Percentiles rank a stretch among this genome's conserved stretches.
Conservation (phyloP, 2,797 vertebrate genomes). For the Intellagama lesueurii region DNA sequence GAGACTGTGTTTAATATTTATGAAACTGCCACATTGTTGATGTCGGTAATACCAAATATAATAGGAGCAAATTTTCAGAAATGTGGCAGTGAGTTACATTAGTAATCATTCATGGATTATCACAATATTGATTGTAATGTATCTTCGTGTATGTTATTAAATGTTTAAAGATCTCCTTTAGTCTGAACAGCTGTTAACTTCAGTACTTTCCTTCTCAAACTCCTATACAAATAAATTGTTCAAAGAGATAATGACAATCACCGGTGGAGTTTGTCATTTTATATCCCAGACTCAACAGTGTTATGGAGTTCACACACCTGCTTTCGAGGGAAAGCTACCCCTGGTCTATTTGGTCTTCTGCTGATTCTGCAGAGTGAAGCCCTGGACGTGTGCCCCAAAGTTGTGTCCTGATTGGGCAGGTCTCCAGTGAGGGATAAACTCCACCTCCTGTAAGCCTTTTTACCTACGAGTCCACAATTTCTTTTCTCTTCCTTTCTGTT, state of each 20-base stretch:
- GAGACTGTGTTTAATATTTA: constrained; percentile 72
- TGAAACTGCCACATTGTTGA: constrained; percentile 59
- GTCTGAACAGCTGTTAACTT: constrained; percentile 50
- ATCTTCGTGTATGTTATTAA: constrained; percentile 44
- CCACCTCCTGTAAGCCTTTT: too few species aligned
- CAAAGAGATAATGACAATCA: background rate
- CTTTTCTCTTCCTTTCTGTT: too few species aligned
- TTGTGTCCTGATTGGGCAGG: background rate
- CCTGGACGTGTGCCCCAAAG: background rate
- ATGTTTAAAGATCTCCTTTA: constrained; percentile 34
- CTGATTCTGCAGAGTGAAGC: background rate
- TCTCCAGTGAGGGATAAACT: too few species aligned
- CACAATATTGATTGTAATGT: constrained; percentile 50
- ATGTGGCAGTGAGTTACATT: constrained; percentile 45
- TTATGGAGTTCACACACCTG: background rate
- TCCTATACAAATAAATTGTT: background rate
- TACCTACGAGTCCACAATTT: too few species aligned
- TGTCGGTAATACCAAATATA: constrained; percentile 60
- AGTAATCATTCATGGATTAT: constrained; percentile 57
- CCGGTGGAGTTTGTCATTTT: background rate
- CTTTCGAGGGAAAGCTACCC: background rate
- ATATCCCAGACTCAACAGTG: background rate
- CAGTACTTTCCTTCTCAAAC: constrained; percentile 45
- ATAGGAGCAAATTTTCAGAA: constrained; percentile 45
- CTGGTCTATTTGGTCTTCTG: background rate